Evolutionary conservation across 2,113 vertebrate species (phyloP), one percentile per base, ranked within the genome.

Genomic region (Pluvianellus socialis): DNA sequence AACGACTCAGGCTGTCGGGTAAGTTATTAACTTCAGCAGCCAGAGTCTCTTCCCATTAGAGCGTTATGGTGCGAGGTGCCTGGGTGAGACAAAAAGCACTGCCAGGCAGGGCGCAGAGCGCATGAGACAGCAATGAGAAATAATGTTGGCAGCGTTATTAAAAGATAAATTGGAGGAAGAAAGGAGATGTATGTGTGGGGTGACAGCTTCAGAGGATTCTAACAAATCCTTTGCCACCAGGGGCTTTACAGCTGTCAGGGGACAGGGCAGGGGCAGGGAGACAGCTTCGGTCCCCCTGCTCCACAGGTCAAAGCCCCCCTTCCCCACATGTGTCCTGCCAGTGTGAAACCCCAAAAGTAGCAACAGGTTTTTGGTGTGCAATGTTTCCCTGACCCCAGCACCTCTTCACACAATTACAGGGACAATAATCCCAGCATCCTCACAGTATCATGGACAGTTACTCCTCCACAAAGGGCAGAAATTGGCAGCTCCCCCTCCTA

Each of bases 31-130:
- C 89, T 66, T 44, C 72, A 70, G 83, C 88, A 92, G 86, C 79
- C 75, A 30, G 84, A 87, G 83, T 72, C 93, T 95, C 77, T 53
- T 92, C 72, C 86, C 79, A 97, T 92, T 50, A 81, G 73, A 86
- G 63, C 20, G 4, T 42, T 20, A 10, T 45, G 53, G 76, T 23
- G 27, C 0, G 5, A 63, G 71, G 19, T n/a, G 83, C 66, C 85
- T 59, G 90, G 71, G 66, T 52, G 75, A 84, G 79, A 52, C 38
- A 56, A 33, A 45, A 62, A 79, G 79, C 50, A 70, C 76, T 61
- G 93, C 68, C 70, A 88, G 90, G 93, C 20, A 21, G 56, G 72
- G 81, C 79, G 82, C 30, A 23, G 73, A 65, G 88, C 7, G 4
- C 91, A 67, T 7, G 12, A 85, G 80, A 68, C 49, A 12, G 90